Percentiles rank a stretch among this genome's conserved stretches.
Conservation (phyloP, 2,113 vertebrate genomes). For the Brienomyrus longianalis region DNA sequence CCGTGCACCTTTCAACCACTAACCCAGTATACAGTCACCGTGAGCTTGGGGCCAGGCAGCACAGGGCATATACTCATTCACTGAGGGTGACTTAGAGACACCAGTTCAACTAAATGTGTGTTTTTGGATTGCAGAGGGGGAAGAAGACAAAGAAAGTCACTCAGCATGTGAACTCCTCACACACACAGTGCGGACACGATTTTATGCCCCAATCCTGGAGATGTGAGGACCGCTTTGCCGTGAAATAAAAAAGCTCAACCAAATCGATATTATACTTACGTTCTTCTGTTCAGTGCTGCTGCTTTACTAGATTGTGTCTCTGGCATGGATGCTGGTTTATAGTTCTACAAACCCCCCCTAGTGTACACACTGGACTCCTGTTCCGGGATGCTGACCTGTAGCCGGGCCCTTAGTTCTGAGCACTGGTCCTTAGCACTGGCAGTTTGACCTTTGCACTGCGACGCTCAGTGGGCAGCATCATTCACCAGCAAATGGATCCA, state of each 20-base stretch:
- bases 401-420: background rate
- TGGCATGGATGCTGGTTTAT: background rate
- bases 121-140: background rate
- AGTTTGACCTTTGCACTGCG: background rate
- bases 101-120: background rate
- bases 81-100: background rate
- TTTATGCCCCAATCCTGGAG: background rate
- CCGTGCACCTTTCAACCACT: background rate
- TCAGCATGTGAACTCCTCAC: background rate
- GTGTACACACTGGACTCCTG: background rate
- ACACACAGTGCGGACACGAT: background rate
- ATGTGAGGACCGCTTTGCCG: background rate
- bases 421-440: background rate
- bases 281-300: background rate
- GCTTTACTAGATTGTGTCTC: background rate
- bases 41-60: background rate
- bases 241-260: background rate
- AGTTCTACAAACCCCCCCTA: background rate
- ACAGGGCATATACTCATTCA: background rate
- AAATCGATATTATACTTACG: background rate
- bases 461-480: background rate
- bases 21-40: background rate
- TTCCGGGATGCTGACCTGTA: background rate
- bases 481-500: background rate
- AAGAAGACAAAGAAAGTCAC: background rate